Evolutionary conservation across 1,140 invertebrate genomes (phyloP), one percentile per base, ranked within the genome.

Genomic region (Pollicipes pollicipes): DNA sequence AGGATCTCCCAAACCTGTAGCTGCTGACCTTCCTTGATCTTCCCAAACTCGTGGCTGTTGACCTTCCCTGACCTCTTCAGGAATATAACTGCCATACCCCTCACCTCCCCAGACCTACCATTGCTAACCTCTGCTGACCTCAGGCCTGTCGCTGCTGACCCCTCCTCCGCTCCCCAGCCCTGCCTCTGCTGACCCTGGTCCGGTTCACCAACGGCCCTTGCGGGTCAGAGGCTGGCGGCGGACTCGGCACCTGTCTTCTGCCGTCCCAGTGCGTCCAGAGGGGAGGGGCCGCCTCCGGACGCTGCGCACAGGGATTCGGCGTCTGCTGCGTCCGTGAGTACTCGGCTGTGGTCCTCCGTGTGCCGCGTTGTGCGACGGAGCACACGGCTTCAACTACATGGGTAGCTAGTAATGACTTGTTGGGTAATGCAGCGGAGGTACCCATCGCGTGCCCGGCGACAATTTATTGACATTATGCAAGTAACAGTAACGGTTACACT

Each of bases 261-360:
- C 83, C 84, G 72, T 81, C 85, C 35, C 88, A 91, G 78, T 92
- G 90, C 75, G 77, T 80, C n/a, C 83, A 85, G 74, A 82, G 86
- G 28, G 85, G 84, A 69, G 90, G 90, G 0, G 83, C 83, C 10
- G 81, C 84, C 32, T 86, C 87, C 2, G 89, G 88, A 24, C 80
- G 76, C 6, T 92, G 90, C 77, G 88, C 88, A 13, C 85, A 84
- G 63, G 84, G 84, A 35, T 82, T 84, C 71, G 86, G 85, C 2
- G 83, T 87, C 70, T 92, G 90, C 77, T 92, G 90, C 76, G 83
- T 90, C 70, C 86, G 90, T 92, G 80, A 86, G 86, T 85, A n/a
- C n/a, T 85, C 79, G 74, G 24, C 6, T 66, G 26, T 68, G 45
- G n/a, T n/a, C n/a, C n/a, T 69, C n/a, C 37, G 24, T 66, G 30